phyloP scores from a whole-genome alignment of 1,140 invertebrate species.

The Dolichoris vasculosae region DNA sequence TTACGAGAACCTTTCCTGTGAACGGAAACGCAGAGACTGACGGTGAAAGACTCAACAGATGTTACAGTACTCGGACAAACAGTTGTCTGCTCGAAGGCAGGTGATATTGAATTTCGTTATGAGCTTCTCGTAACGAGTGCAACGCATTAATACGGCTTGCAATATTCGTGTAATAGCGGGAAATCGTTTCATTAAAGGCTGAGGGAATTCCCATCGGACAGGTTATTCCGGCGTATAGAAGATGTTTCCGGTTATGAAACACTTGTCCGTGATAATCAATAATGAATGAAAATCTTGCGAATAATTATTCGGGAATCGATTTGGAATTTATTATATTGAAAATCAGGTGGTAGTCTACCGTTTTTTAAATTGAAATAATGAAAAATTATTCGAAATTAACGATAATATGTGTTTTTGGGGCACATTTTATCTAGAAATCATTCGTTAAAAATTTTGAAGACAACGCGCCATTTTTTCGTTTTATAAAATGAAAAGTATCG shows the following conservation, averaged over 20 bases:
- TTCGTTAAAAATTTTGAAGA: too few relatives aligned
- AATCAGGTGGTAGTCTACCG: not conserved
- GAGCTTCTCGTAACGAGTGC: not conserved
- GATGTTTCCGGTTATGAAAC: too few relatives aligned
- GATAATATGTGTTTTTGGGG: too few relatives aligned
- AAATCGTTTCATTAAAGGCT: not conserved
- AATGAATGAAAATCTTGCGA: too few relatives aligned
- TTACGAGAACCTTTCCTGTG: not conserved
- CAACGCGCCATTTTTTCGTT: too few relatives aligned
- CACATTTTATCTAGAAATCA: too few relatives aligned
- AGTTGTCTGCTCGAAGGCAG: not conserved
- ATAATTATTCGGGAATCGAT: too few relatives aligned
- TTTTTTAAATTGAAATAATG: too few relatives aligned
- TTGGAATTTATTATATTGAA: too few relatives aligned
- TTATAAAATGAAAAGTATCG: too few relatives aligned
- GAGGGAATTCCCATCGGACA: not conserved
- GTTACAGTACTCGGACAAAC: not conserved
- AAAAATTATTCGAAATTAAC: too few relatives aligned
- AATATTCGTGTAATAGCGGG: not conserved
- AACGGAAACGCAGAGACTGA: slow-evolving; percentile 32
- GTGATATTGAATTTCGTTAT: slow-evolving; percentile 9
- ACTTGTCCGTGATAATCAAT: too few relatives aligned
- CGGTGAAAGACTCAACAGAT: not conserved
- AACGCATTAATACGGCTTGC: not conserved
- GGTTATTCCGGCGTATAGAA: not conserved